These are phyloP conservation scores for Nematostella vectensis DNA, from an alignment of 92 coral and sea anemone genomes.

Conservation along the genomic window DNA sequence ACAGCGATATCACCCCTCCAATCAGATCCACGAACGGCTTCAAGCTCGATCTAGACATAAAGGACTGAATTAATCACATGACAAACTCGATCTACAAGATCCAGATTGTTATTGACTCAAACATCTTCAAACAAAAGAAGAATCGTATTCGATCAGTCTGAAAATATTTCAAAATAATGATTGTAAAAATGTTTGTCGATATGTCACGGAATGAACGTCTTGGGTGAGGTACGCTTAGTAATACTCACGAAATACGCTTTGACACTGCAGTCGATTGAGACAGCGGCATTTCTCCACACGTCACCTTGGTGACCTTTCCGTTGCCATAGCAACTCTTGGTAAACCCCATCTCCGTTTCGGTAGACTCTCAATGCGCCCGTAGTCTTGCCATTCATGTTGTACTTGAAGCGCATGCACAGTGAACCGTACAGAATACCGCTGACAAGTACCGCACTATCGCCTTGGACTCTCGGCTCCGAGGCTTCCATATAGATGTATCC, in stretches of 20 bases:
- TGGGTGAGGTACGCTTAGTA: too few relatives aligned
- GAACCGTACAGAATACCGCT: constrained; percentile 67
- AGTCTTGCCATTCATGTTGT: constrained; percentile 80
- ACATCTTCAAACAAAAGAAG: too few relatives aligned
- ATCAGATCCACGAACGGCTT: constrained; percentile 49
- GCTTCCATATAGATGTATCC: constrained; percentile 84
- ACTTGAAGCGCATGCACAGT: constrained; percentile 79
- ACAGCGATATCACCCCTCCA: constrained; percentile 93
- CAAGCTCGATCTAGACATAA: constrained; percentile 46
- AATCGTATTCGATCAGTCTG: too few relatives aligned
- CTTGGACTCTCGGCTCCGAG: constrained; percentile 65
- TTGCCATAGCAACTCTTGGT: constrained; percentile 53
- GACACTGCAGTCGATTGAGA: constrained; percentile 51
- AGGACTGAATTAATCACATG: too few relatives aligned
- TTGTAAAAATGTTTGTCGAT: too few relatives aligned
- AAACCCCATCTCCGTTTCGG: constrained; percentile 69
- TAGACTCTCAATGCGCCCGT: constrained; percentile 61
- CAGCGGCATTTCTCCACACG: constrained; percentile 65
- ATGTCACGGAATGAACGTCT: too few relatives aligned
- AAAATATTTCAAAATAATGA: too few relatives aligned
- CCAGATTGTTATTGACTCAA: not conserved
- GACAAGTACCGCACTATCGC: constrained; percentile 68
- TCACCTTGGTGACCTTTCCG: constrained; percentile 71
- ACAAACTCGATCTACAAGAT: not conserved
- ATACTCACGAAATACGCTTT: constrained; percentile 60